phyloP scores from a whole-genome alignment of 2,113 vertebrate genomes.

The Oenanthe melanoleuca region DNA sequence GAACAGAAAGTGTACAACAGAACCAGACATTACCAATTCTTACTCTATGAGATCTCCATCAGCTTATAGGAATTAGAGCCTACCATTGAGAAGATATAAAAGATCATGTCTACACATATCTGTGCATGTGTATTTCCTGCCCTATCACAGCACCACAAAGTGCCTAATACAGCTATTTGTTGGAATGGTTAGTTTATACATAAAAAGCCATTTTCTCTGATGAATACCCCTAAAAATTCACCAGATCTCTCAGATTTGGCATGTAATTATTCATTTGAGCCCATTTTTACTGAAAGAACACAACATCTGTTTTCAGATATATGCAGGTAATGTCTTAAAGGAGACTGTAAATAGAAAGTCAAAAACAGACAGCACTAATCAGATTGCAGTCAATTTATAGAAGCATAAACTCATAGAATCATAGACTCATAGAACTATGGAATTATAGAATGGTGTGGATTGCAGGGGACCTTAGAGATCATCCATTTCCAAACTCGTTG shows the following conservation, averaged over 20 bases:
- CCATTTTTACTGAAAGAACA: not conserved
- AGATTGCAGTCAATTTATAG: not conserved
- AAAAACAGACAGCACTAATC: not conserved
- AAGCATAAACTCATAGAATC: not conserved
- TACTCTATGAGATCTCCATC: not conserved
- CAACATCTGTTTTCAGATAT: not conserved
- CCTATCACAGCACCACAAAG: not conserved
- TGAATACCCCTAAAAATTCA: not conserved
- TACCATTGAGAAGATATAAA: not conserved
- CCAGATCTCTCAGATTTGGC: not conserved
- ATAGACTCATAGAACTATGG: not conserved
- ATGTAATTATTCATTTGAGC: not conserved
- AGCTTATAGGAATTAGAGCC: not conserved
- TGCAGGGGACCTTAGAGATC: not conserved
- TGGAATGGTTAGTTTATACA: not conserved
- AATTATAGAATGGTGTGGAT: not conserved
- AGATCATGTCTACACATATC: not conserved
- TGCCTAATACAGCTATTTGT: not conserved
- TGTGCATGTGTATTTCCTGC: not conserved
- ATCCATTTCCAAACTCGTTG: fast-evolving
- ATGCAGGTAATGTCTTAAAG: not conserved
- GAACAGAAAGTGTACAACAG: not conserved
- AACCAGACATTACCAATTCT: not conserved
- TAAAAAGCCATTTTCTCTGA: not conserved
- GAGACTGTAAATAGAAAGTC: not conserved